A percentile compares a stretch with the other conserved stretches of the same genome.
Conservation (phyloP, 2,888 invertebrate genomes). For the Temnothorax unifasciatus region DNA sequence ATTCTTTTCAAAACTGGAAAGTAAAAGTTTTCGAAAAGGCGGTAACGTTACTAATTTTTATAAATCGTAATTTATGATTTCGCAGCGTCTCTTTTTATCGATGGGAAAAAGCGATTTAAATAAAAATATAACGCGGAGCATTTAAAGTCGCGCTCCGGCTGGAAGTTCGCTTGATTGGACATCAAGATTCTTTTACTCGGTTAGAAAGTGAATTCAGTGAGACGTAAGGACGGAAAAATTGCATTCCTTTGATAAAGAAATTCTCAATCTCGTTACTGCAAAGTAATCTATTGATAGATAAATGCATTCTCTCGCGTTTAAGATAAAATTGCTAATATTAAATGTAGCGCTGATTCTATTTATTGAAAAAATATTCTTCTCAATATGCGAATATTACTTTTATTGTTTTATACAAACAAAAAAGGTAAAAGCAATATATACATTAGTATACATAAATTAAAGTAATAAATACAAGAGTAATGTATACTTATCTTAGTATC, state of each 20-base stretch:
- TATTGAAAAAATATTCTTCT: neutral
- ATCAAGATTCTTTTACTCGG: conserved; percentile 56
- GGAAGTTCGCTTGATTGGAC: conserved; percentile 50
- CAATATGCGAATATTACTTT: neutral
- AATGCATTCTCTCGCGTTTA: conserved; percentile 33
- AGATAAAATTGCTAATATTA: conserved; percentile 21
- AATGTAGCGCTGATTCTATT: neutral
- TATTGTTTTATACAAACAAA: neutral
- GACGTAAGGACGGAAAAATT: conserved; percentile 52
- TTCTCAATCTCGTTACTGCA: conserved; percentile 55
- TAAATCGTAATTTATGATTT: conserved; percentile 27
- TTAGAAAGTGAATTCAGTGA: conserved; percentile 58
- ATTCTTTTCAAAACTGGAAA: neutral
- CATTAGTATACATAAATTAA: neutral
- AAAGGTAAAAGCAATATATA: neutral
- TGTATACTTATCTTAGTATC: neutral
- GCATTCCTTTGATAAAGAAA: conserved; percentile 56
- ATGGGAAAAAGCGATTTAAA: conserved; percentile 19
- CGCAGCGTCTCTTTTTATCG: neutral
- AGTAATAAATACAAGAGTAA: neutral
- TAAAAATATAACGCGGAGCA: conserved; percentile 34
- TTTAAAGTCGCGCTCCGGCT: conserved; percentile 27
- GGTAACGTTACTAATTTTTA: conserved; percentile 16
- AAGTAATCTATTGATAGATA: conserved; percentile 49
- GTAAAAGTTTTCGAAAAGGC: conserved; percentile 17